Evolutionary conservation across 2,888 invertebrate species (phyloP), one percentile per base, ranked within the genome.

Genomic region (Axea sp.): DNA sequence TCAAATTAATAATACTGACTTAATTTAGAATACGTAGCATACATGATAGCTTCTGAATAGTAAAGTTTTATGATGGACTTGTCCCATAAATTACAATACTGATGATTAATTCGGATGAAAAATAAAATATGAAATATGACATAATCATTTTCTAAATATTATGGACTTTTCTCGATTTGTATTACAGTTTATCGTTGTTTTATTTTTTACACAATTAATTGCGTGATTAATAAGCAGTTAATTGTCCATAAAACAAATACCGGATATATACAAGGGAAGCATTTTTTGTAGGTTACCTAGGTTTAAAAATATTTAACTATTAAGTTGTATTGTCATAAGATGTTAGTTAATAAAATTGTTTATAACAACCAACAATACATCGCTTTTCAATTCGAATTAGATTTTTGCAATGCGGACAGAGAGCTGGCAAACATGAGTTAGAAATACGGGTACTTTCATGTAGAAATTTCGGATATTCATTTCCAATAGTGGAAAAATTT

Each of bases 261-360:
- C n/a, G n/a, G n/a, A n/a, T n/a, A n/a, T n/a, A n/a, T n/a, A n/a
- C n/a, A n/a, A n/a, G n/a, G n/a, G 68, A 75, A 60, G 64, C 74
- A 84, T 43, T 67, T 81, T 81, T 83, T 78, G 76, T 84, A 84
- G 83, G 83, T 81, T 82, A 80, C 75, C 65, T 85, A 83, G 85
- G 79, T 78, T 83, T 79, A 77, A 33, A 6, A 12, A 33, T 28
- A 14, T 78, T 75, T 82, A 81, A 80, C 78, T 72, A 83, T 83
- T 84, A 85, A 86, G 83, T 84, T 87, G 86, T 87, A 85, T 81
- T 84, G 80, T 39, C 81, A 80, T 83, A 69, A 84, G 84, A 82
- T 83, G 81, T 79, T 87, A 87, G 85, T 79, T 83, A 83, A 86
- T 86, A 86, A 86, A 85, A 79, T 82, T 62, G 15, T 67, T 28